Evolutionary conservation across 2,888 invertebrate species (phyloP).

Genomic region (Aricia artaxerxes): DNA sequence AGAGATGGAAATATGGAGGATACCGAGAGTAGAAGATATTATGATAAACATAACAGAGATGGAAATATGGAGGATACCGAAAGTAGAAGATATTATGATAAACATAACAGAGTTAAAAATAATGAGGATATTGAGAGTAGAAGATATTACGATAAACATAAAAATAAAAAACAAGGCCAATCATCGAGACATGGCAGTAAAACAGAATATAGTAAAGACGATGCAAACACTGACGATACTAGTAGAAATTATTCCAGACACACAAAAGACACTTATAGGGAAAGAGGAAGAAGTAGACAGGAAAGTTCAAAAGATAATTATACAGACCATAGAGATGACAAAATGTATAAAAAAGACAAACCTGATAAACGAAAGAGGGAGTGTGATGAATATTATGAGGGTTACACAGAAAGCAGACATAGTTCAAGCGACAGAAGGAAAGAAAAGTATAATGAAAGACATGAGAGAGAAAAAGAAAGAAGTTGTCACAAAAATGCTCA

Average conservation of each 20-base stretch:
- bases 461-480: constrained; percentile 17
- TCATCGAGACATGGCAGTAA: background rate
- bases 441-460: constrained; percentile 19
- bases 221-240: background rate
- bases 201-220: background rate
- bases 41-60: background rate
- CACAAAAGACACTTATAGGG: background rate
- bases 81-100: too few species aligned
- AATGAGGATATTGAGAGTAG: background rate
- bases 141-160: background rate
- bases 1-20: background rate
- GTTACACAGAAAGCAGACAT: constrained; percentile 30
- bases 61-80: too few species aligned
- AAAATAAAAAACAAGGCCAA: background rate
- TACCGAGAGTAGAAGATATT: background rate
- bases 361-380: constrained; percentile 1
- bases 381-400: constrained; percentile 15
- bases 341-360: constrained; percentile 12
- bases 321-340: background rate
- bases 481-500: background rate
- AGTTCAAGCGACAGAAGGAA: constrained; percentile 32
- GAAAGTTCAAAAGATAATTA: background rate
- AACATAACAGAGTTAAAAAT: background rate
- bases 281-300: background rate
- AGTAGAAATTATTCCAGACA: background rate